Base-by-base conservation (phyloP, 35 echinoderm and acorn worm genomes). In the Hemicentrotus pulcherrimus region DNA sequence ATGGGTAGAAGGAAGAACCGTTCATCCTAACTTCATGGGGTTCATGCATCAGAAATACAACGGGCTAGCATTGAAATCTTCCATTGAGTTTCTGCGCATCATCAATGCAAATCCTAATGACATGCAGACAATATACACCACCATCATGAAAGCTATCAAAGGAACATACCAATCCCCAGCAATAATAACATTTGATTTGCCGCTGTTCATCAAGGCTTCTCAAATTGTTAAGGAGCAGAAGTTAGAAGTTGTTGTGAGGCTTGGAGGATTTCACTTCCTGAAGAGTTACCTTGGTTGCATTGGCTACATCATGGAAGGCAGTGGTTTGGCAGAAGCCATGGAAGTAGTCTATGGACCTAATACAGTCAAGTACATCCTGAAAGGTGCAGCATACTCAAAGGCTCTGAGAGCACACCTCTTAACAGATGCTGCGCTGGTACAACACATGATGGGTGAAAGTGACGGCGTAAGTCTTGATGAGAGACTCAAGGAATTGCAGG, bases 321-420 rank as follows among this genome's bases (percentile, higher is more conserved):
- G 95, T 96, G 95, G 95, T 47, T 96, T 96, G 61, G 95, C 60
- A 96, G 94, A 96, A 96, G 96, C 92, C 33, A 87, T 96, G 96
- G 96, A 61, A 96, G 60, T 94, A 6, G 47, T 96, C 92, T 96
- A 94, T 61, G 48, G 48, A 6, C 48, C 48, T 52, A 52, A 52
- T 12, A 52, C 48, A 52, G 48, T 52, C 5, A 52, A 96, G 85
- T 94, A 96, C 35, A 94, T 94, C 92, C 92, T 94, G 92, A 96
- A 94, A 85, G 96, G 85, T 94, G 96, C 96, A 88, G 96, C 96
- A 94, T 96, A 96, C 47, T 94, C 96, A 47, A 96, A 94, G 95
- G 95, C 95, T 9, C 31, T 94, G 46, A 93, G 91, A 96, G 95
- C 91, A 96, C 95, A 96, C 95, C 94, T 96, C 52, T 94, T 94